Evolutionary conservation across 2,888 invertebrate species (phyloP), one percentile per base, ranked within the genome.

Genomic region (Antitype chi): DNA sequence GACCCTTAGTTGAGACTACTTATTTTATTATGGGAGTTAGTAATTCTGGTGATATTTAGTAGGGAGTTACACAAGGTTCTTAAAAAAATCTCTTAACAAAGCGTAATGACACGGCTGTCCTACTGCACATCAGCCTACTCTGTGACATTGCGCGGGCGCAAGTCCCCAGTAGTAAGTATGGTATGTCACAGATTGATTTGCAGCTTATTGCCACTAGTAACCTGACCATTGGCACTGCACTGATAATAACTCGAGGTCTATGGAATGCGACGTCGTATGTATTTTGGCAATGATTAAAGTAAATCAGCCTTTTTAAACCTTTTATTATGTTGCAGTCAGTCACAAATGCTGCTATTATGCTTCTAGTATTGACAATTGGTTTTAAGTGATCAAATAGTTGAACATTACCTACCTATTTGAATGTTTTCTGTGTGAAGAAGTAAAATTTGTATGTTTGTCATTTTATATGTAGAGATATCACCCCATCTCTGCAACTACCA

Each of bases 151-250:
- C 49, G 75, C 75, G 15, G 60, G 74, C 64, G 76, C 80, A 68
- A 64, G 55, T 53, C 70, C 49, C 76, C 76, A 71, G 71, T 83
- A 79, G 76, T 78, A 62, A 79, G 76, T 78, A 62, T 62, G 81
- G 81, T 77, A 78, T 81, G 72, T 70, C 80, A 67, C 69, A 74
- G 84, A 82, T 80, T 77, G 62, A 82, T 82, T 87, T 81, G 76
- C 67, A 70, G 59, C 60, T 68, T 74, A 80, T 81, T 78, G 80
- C 64, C 38, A 66, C 62, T 32, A 43, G 77, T 76, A 76, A 80
- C 55, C 32, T 72, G 78, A 78, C 68, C 43, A 77, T 63, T 82
- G 73, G 28, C 63, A 80, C 59, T 55, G 64, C 53, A 69, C 49
- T 82, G 71, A 74, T 72, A 74, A 85, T 49, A 72, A 76, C 32